Conservation (phyloP, 2,888 invertebrate genomes). For the Hanleya hanleyi region DNA sequence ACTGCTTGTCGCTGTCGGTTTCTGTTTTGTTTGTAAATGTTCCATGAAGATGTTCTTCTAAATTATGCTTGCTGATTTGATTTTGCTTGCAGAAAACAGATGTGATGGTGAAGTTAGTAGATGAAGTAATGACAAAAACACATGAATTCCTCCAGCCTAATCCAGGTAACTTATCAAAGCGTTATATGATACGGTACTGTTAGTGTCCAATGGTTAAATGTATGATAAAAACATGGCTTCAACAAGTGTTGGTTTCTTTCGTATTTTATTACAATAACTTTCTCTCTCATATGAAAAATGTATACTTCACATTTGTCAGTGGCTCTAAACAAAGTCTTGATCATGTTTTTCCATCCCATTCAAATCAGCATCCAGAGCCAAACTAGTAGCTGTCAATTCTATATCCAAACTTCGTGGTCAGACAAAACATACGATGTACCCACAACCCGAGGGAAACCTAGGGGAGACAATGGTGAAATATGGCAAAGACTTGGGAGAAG, state of each 20-base stretch:
- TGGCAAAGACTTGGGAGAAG: slow-evolving; percentile 96
- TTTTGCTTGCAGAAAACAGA: slow-evolving; percentile 89
- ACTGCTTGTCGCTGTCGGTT: too few species aligned
- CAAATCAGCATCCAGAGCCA: slow-evolving; percentile 77
- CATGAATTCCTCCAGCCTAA: slow-evolving; percentile 99
- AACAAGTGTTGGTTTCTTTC: too few species aligned
- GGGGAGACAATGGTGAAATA: slow-evolving; percentile 97
- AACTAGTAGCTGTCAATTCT: slow-evolving; percentile 75
- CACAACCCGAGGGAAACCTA: slow-evolving; percentile 97
- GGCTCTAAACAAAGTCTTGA: not conserved
- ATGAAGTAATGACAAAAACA: slow-evolving; percentile 96
- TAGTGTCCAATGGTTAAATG: too few species aligned
- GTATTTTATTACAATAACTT: too few species aligned
- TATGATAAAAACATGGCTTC: too few species aligned
- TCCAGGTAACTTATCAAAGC: slow-evolving; percentile 84
- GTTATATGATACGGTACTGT: too few species aligned
- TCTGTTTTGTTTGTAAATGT: too few species aligned
- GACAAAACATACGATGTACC: slow-evolving; percentile 97
- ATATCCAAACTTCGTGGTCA: slow-evolving; percentile 98
- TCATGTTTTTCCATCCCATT: slow-evolving; percentile 32
- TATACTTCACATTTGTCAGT: not conserved
- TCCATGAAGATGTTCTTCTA: too few species aligned
- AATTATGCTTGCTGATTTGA: slow-evolving; percentile 7
- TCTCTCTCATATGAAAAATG: too few species aligned
- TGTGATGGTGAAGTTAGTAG: slow-evolving; percentile 96